Evolutionary conservation across 2,888 invertebrate genomes (phyloP), one percentile per base, ranked within the genome.

Genomic region (Entomobrya multifasciata): DNA sequence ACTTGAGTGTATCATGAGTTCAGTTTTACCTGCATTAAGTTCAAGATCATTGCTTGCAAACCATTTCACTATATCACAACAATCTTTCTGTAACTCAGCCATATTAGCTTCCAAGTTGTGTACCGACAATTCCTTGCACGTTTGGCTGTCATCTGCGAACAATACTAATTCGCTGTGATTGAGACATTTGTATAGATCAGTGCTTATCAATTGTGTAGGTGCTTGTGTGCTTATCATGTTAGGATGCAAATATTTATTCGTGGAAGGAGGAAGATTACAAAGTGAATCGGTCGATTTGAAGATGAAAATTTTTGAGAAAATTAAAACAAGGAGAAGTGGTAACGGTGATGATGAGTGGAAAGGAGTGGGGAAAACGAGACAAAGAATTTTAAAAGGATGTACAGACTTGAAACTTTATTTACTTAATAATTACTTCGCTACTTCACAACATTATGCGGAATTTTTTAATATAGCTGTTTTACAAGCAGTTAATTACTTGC

Each of bases 131-230:
- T n/a, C n/a, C n/a, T n/a, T n/a, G n/a, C n/a, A n/a, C 41, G 10
- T 44, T 44, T 41, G 20, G 8, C 17, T 57, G 4, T 76, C 76
- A 76, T 76, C 76, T n/a, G 76, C 76, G 20, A 55, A 76, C 3
- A 76, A 13, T 0, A 30, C 57, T 15, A 76, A 0, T 0, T 57
- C n/a, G n/a, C 76, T 20, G 1, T 20, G 4, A 11, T 8, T 10
- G 11, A 47, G 13, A 15, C 5, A 25, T 49, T 47, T 76, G 11
- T 30, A 36, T 15, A 11, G 3, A 49, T 13, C 49, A 15, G n/a
- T 49, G n/a, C 49, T 49, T 2, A 11, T 49, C 13, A 49, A 49
- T n/a, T 49, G 49, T n/a, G 13, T 15, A 49, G 2, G 13, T 3
- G 49, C 49, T 15, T 49, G 49, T 13, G 3, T 49, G 3, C 13